Evolutionary conservation across 1,140 invertebrate genomes (phyloP).

Genomic region (Arion vulgaris): DNA sequence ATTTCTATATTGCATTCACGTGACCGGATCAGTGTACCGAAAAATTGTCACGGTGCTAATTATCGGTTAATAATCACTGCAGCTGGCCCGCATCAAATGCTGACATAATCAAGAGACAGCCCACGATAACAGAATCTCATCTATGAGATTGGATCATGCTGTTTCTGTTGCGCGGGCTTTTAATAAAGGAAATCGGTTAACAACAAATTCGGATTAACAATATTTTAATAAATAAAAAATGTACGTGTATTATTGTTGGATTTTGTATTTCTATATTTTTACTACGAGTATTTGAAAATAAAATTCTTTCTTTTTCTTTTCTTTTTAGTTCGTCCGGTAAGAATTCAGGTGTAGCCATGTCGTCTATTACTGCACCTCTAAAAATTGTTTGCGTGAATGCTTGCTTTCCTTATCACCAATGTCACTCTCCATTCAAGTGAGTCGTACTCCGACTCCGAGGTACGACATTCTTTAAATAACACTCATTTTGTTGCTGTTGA

Average conservation of each 20-base stretch:
- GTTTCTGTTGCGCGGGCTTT: not conserved
- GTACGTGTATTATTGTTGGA: not conserved
- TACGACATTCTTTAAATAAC: too few relatives aligned
- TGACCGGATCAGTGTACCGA: not conserved
- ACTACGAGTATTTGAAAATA: not conserved
- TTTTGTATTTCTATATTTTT: too few relatives aligned
- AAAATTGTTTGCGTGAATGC: too few relatives aligned
- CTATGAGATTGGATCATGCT: not conserved
- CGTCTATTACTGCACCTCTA: too few relatives aligned
- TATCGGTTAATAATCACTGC: constrained; percentile 3
- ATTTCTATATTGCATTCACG: not conserved
- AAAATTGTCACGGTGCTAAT: constrained; percentile 7
- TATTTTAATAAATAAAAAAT: not conserved
- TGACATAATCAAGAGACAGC: not conserved
- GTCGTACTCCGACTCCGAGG: too few relatives aligned
- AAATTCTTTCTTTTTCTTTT: not conserved
- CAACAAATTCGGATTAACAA: not conserved
- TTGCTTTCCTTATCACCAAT: too few relatives aligned
- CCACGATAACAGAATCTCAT: not conserved
- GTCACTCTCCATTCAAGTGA: too few relatives aligned
- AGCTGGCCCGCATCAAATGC: constrained; percentile 14
- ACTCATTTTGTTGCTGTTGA: too few relatives aligned
- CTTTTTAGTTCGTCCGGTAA: too few relatives aligned
- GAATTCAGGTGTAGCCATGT: too few relatives aligned
- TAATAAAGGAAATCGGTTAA: constrained; percentile 1